Percentiles rank a stretch among this genome's conserved stretches.
These are phyloP conservation scores for Magallana nippona DNA, from an alignment of 2,888 invertebrate species.

Conservation along the genomic window DNA sequence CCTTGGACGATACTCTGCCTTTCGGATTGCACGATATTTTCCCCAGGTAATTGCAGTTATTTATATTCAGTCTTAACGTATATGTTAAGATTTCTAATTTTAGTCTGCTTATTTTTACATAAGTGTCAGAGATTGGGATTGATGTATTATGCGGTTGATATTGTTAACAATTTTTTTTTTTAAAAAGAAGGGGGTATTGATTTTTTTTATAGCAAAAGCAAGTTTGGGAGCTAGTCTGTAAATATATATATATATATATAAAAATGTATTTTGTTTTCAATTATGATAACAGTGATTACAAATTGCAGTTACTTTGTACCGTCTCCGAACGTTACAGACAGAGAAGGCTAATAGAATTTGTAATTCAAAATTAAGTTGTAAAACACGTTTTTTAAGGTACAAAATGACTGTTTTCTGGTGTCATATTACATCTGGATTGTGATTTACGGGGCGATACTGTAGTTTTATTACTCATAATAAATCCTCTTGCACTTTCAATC, in stretches of 20 bases:
- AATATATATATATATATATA: not conserved
- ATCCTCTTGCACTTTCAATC: not conserved
- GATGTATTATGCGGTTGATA: slow-evolving; percentile 12
- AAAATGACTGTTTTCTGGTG: not conserved
- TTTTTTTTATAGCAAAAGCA: not conserved
- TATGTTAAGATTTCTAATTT: slow-evolving; percentile 8
- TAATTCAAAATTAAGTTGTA: not conserved
- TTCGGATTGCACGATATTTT: not conserved
- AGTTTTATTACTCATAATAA: not conserved
- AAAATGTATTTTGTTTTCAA: not conserved
- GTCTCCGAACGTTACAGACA: not conserved
- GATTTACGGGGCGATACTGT: not conserved
- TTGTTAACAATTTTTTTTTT: not conserved
- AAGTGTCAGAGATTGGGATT: not conserved
- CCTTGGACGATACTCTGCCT: not conserved
- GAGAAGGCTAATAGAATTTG: not conserved
- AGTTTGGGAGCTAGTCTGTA: not conserved
- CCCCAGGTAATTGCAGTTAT: slow-evolving; percentile 10
- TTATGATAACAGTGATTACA: too few relatives aligned
- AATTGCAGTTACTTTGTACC: not conserved
- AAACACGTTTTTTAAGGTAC: slow-evolving; percentile 1
- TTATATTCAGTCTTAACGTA: not conserved
- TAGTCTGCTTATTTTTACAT: slow-evolving; percentile 19
- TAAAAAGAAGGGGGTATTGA: not conserved
- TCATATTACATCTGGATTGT: not conserved